Evolutionary conservation across 2,888 invertebrate species (phyloP).

Genomic region (Anticlea derivata): DNA sequence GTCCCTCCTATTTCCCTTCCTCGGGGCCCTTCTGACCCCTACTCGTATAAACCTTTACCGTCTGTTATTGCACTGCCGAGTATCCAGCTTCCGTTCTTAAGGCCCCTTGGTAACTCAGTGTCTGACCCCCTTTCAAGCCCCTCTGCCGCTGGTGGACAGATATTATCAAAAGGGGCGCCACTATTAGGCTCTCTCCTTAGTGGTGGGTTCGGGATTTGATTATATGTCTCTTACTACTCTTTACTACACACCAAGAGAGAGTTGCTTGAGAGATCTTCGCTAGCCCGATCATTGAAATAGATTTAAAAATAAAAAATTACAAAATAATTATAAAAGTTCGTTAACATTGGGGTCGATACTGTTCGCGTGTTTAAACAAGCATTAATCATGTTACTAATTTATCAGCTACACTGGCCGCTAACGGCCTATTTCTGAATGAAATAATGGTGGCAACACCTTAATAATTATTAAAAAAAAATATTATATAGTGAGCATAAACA

Average conservation of each 20-base stretch:
- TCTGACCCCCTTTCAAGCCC: background rate
- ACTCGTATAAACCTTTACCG: no score
- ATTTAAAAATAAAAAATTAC: no score
- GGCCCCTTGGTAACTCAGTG: no score
- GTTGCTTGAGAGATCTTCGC: no score
- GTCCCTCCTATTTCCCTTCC: no score
- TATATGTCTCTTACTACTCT: no score
- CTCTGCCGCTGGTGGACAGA: background rate
- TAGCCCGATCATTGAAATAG: no score
- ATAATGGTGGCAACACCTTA: conserved; percentile 6
- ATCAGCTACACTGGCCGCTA: conserved; percentile 5
- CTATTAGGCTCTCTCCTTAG: background rate
- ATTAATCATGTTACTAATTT: conserved; percentile 11
- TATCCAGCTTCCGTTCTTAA: no score
- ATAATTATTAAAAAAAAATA: background rate
- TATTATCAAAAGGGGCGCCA: background rate
- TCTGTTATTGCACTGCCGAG: no score
- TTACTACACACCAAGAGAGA: no score
- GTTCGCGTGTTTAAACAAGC: conserved; percentile 6
- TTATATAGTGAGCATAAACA: background rate
- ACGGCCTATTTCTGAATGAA: conserved; percentile 7
- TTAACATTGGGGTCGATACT: conserved; percentile 3
- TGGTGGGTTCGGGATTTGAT: no score
- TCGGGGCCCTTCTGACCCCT: no score
- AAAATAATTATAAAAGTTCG: background rate